Evolutionary conservation across 2,888 invertebrate genomes (phyloP).

Genomic region (Harpalus rubripes): DNA sequence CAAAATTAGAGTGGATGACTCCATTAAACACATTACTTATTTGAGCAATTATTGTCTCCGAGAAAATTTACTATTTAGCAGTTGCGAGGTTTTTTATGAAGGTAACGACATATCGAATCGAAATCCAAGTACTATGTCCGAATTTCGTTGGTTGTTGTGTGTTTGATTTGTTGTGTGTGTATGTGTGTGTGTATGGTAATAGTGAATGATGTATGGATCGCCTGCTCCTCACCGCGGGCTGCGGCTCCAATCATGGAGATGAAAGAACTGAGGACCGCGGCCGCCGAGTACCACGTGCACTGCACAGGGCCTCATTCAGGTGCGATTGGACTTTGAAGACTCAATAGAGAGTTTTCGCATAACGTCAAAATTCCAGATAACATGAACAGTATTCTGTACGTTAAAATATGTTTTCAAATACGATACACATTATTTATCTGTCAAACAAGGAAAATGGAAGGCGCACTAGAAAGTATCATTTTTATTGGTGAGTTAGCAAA

Average conservation of each 20-base stretch:
- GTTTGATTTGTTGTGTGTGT: not conserved
- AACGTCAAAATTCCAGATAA: too few species aligned
- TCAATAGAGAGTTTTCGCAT: too few species aligned
- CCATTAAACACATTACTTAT: too few species aligned
- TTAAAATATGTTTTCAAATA: too few species aligned
- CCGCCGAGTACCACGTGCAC: slow-evolving; percentile 63
- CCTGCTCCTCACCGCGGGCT: slow-evolving; percentile 64
- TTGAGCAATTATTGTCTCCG: too few species aligned
- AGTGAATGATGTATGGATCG: slow-evolving; percentile 59
- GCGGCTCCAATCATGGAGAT: slow-evolving; percentile 68
- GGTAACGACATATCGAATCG: not conserved
- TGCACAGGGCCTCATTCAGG: slow-evolving; percentile 27
- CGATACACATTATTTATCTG: too few species aligned
- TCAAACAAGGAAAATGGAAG: too few species aligned
- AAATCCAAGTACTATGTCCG: slow-evolving; percentile 1
- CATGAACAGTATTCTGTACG: too few species aligned
- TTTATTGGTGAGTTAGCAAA: too few species aligned
- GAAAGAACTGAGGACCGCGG: slow-evolving; percentile 63
- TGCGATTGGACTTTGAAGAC: not conserved
- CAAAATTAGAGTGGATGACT: too few species aligned
- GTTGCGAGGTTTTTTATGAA: not conserved
- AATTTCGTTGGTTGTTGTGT: not conserved
- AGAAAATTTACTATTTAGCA: not conserved
- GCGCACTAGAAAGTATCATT: too few species aligned
- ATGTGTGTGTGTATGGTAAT: slow-evolving; percentile 43